Percentiles rank a stretch among this genome's conserved stretches.
phyloP scores from a whole-genome alignment of 2,888 invertebrate genomes.

The Baccha elongata region DNA sequence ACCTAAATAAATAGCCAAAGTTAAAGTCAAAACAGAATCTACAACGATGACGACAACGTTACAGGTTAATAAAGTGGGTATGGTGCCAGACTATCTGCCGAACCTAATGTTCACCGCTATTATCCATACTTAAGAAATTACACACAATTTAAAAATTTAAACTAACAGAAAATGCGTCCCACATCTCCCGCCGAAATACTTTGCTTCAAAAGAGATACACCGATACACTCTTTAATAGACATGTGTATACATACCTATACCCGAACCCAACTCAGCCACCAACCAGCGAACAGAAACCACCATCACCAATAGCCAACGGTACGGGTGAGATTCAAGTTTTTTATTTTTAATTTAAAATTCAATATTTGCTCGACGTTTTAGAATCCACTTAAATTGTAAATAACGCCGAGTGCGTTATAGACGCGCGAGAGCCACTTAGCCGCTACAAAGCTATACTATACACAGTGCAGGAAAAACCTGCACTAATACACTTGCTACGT shows the following conservation, averaged over 20 bases:
- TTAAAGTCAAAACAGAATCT: slow-evolving; percentile 61
- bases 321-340: slow-evolving; percentile 40
- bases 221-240: slow-evolving; percentile 29
- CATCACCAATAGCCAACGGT: slow-evolving; percentile 15
- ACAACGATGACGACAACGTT: slow-evolving; percentile 28
- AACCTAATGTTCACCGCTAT: slow-evolving; percentile 55
- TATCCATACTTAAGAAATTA: slow-evolving; percentile 65
- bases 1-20: slow-evolving; percentile 67
- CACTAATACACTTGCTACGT: slow-evolving; percentile 43
- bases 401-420: slow-evolving; percentile 72
- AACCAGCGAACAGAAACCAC: slow-evolving; percentile 25
- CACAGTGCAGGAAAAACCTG: slow-evolving; percentile 56
- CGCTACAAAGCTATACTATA: slow-evolving; percentile 60
- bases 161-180: slow-evolving; percentile 29
- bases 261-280: slow-evolving; percentile 7
- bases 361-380: slow-evolving; percentile 75
- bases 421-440: slow-evolving; percentile 68
- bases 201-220: slow-evolving; percentile 34
- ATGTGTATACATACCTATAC: too few relatives aligned
- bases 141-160: slow-evolving; percentile 51
- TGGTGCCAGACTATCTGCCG: slow-evolving; percentile 62
- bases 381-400: slow-evolving; percentile 75
- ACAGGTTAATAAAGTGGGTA: slow-evolving; percentile 47
- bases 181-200: slow-evolving; percentile 33
- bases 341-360: slow-evolving; percentile 71